Evolutionary conservation across 1,140 invertebrate genomes (phyloP), one percentile per base, ranked within the genome.

Genomic region (Grapholita molesta): DNA sequence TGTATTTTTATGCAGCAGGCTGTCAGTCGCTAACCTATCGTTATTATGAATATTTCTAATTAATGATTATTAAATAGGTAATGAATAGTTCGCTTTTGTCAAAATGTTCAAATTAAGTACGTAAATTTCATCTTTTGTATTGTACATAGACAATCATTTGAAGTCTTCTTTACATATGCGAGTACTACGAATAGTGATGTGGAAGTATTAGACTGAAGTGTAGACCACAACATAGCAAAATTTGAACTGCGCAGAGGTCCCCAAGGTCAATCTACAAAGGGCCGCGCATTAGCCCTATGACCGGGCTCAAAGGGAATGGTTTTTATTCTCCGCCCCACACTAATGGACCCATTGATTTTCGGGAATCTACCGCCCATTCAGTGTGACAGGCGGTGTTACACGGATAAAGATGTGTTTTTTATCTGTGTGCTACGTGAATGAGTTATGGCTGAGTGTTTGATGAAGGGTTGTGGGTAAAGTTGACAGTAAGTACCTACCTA

Each of bases 341-440:
- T 80, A 80, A 80, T 80, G 78, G 78, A 78, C 69, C 76, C 76
- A 80, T 80, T 80, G 78, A 77, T 80, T 80, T 78, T 73, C 71
- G 48, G 72, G 74, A 72, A 78, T 80, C 76, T 70, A 80, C 25
- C 67, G 53, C 67, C 57, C 67, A 69, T 69, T 69, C 55, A 52
- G 23, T 57, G 33, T 61, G 67, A 68, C 67, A 61, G 67, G 7
- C 67, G 15, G 30, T 33, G 66, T 57, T 68, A 57, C 66, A 68
- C 18, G 25, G 38, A 66, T 48, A 68, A 61, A 61, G 52, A 57
- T 32, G 18, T 30, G 52, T 57, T 68, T 55, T 67, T 67, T 67
- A 55, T 67, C 52, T 35, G 6, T 11, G 8, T 57, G 53, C 24
- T 25, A 57, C 1, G 24, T 57, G 25, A 57, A 25, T 32, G 28